Evolutionary conservation across 2,113 vertebrate genomes (phyloP).

Genomic region (Albula goreensis): DNA sequence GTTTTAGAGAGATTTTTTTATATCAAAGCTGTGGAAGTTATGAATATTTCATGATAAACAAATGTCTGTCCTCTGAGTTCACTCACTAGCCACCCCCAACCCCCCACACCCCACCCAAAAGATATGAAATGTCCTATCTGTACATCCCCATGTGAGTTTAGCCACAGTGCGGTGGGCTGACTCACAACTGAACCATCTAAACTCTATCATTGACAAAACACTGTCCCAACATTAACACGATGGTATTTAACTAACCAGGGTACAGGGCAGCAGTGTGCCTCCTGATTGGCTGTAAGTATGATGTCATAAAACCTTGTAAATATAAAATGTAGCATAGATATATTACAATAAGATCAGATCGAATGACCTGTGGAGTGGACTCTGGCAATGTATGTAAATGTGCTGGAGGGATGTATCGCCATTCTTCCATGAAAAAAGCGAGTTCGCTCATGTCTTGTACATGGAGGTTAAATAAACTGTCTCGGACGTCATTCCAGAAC

Average conservation of each 20-base stretch:
- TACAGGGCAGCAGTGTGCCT: neutral
- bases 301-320: too few species aligned
- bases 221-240: neutral
- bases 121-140: neutral
- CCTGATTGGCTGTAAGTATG: neutral
- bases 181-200: neutral
- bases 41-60: constrained; percentile 6
- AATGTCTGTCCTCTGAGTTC: neutral
- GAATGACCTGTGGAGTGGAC: too few species aligned
- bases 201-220: neutral
- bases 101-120: neutral
- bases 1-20: neutral
- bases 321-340: too few species aligned
- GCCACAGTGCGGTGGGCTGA: neutral
- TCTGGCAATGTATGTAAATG: too few species aligned
- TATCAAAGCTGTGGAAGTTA: neutral
- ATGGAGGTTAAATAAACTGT: too few species aligned
- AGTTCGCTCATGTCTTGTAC: too few species aligned
- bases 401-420: too few species aligned
- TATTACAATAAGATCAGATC: too few species aligned
- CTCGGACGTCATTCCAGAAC: too few species aligned
- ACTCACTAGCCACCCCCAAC: neutral
- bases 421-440: too few species aligned
- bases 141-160: neutral
- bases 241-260: neutral